Base-by-base conservation (phyloP, 92 coral and sea anemone species). In the Heliopora coerulea region DNA sequence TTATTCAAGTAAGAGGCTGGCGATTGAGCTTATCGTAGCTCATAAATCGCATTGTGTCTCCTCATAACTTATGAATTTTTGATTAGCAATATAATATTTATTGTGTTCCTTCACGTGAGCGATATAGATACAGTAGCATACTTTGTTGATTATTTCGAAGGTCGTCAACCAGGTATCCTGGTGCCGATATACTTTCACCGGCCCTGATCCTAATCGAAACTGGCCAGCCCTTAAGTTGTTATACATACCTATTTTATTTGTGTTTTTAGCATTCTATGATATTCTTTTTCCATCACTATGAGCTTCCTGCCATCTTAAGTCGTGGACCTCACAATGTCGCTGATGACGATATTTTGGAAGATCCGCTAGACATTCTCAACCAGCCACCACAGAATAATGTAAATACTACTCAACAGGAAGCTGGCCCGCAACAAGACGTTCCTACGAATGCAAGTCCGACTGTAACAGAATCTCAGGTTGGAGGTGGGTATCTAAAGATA, bases 261-360 rank as follows among this genome's bases (percentile, higher is more conserved):
- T 46, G 2, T 8, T 46, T 46, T 19, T 85, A 93, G 98, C 98
- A 93, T 72, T 93, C 98, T 68, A 93, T 93, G 98, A 59, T 93
- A 74, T 88, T 85, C 62, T 93, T 93, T 81, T 90, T 93, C 82
- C 98, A 93, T 67, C 96, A 87, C 64, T 93, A 93, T 59, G 98
- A 93, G 83, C 89, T 93, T 15, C 98, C 98, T 54, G 95, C 83
- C 18, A 93, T 93, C 58, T 84, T 90, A 17, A 87, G 78, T 50
- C 95, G 83, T 49, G 86, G 84, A 31, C 70, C 84, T 40, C 96
- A 86, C 46, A 67, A 86, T 29, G 93, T 85, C 49, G 96, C 91
- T 0, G 98, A 88, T 21, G 96, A 86, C n/a, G 96, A 90, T 79
- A 78, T 89, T 33, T 72, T 89, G 44, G 98, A 91, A 3, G 98